Base-by-base conservation (phyloP, 2,888 invertebrate species). In the Tipula helvola region DNA sequence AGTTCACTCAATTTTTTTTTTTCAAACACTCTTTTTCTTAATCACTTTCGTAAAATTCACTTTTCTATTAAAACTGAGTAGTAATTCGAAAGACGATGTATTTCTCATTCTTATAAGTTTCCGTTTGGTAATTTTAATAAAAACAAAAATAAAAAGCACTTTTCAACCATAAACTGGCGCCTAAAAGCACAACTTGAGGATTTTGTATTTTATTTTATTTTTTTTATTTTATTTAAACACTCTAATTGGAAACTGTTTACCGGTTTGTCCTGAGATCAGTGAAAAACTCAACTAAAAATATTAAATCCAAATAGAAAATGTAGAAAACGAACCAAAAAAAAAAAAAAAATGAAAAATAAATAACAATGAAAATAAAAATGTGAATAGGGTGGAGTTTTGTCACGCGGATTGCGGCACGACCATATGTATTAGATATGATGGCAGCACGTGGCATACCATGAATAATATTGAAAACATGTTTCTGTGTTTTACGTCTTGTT, bases 381-480 rank as follows among this genome's bases (percentile, higher is more conserved):
- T 13, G 36, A 8, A 84, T 84, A 85, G 87, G 87, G 87, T 87
- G 87, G 87, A 87, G 87, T 87, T 87, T 87, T 87, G 86, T 87
- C 87, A 87, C 87, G 87, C 87, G 87, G 87, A 87, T 86, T 85
- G 71, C 36, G 86, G 52, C 85, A 87, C 85, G 87, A 57, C 83
- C 36, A 28, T 18, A 36, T 42, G 18, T 42, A 39, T 42, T 18
- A 42, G 18, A 85, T 16, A 85, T 42, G 28, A 47, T 44, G 42
- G 71, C 86, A 86, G 86, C 86, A 83, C 86, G 71, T 86, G 85
- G 39, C 85, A 12, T 28, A 42, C 85, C 85, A 85, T 85, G 85
- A 85, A 85, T 39, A 84, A 39, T 39, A 84, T 36, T 39, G 84
- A 7, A 84, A 39, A 84, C 84, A 84, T 71, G 71, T 71, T 71